Evolutionary conservation across 2,113 vertebrate genomes (phyloP).

Genomic region (Aplodontia rufa): DNA sequence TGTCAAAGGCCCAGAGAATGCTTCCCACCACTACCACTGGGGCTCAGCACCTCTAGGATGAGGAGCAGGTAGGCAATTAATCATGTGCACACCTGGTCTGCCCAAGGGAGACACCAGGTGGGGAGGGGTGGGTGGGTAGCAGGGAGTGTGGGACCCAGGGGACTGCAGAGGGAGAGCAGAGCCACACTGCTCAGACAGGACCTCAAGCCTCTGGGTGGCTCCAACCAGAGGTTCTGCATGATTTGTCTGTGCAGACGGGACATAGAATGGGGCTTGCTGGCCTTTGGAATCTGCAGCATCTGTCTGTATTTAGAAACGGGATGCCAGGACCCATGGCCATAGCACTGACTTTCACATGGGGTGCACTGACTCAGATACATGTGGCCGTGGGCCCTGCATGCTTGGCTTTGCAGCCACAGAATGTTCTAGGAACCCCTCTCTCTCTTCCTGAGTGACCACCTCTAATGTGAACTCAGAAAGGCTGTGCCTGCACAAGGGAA

Average conservation of each 20-base stretch:
- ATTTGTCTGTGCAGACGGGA: neutral
- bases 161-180: neutral
- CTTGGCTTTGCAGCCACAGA: neutral
- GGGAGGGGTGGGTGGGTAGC: neutral
- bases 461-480: neutral
- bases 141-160: neutral
- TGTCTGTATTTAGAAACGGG: neutral
- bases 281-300: constrained; percentile 6
- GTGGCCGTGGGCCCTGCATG: neutral
- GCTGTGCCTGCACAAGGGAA: fast-evolving
- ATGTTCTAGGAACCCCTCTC: neutral
- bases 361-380: neutral
- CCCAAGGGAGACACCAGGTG: constrained; percentile 56
- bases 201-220: neutral
- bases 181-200: constrained; percentile 38
- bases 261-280: constrained; percentile 31
- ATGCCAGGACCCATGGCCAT: neutral
- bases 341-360: neutral
- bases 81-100: constrained; percentile 74
- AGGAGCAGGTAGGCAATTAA: constrained; percentile 53
- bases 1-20: neutral
- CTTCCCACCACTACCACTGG: constrained; percentile 1
- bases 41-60: constrained; percentile 37
- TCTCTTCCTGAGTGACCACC: fast-evolving
- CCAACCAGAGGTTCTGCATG: constrained; percentile 2